Evolutionary conservation across 1,140 invertebrate species (phyloP).

Genomic region (Trichogramma pretiosum): DNA sequence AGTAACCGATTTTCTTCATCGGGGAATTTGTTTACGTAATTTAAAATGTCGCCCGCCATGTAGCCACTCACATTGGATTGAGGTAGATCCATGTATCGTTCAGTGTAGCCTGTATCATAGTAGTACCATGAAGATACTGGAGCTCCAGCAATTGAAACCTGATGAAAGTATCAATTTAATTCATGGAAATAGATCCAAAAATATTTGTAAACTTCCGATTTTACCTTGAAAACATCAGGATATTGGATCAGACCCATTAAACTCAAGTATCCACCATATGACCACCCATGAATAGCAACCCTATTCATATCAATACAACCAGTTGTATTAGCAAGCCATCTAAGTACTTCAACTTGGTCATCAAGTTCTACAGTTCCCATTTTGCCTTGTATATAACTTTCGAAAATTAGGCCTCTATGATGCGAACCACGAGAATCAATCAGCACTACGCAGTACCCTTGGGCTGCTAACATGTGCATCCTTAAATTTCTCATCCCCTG

Average conservation of each 20-base stretch:
- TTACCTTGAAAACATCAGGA: constrained; percentile 74
- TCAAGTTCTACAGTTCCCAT: constrained; percentile 93
- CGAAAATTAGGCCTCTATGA: constrained; percentile 85
- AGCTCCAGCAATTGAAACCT: constrained; percentile 86
- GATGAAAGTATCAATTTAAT: constrained; percentile 21
- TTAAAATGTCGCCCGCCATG: constrained; percentile 65
- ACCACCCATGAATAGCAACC: constrained; percentile 96
- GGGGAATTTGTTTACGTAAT: constrained; percentile 76
- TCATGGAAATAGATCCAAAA: constrained; percentile 10
- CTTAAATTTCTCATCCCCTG: constrained; percentile 82
- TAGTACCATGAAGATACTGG: constrained; percentile 94
- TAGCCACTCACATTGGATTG: constrained; percentile 72
- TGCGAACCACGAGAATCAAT: constrained; percentile 93
- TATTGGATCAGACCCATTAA: constrained; percentile 76
- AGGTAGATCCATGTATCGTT: constrained; percentile 93
- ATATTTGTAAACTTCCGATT: constrained; percentile 5
- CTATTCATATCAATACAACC: constrained; percentile 85
- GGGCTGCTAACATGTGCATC: constrained; percentile 90
- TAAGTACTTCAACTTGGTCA: constrained; percentile 92
- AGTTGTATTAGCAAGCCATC: constrained; percentile 73
- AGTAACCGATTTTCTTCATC: constrained; percentile 87
- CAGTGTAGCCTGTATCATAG: constrained; percentile 92
- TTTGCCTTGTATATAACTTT: constrained; percentile 75
- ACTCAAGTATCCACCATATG: constrained; percentile 87
- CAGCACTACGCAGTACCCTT: constrained; percentile 92